phyloP scores from a whole-genome alignment of 2,113 vertebrate species.

The Phasianus colchicus region DNA sequence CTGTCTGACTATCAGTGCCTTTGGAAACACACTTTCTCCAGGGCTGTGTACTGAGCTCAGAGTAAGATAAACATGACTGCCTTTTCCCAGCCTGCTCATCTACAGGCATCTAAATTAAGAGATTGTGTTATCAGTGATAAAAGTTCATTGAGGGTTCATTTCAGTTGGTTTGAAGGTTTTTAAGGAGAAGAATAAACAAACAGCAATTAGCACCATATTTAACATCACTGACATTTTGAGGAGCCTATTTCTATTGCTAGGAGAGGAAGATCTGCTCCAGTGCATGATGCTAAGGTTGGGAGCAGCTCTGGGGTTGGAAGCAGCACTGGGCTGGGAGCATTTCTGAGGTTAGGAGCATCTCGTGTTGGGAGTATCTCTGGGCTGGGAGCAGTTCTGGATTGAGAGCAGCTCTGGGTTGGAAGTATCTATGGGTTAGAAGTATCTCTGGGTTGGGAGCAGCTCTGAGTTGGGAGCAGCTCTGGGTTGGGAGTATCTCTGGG shows the following conservation, averaged over 20 bases:
- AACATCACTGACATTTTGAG: conserved; percentile 5
- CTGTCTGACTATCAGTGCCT: conserved; percentile 18
- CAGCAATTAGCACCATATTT: conserved; percentile 47
- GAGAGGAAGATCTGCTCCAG: neutral
- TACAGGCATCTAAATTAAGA: conserved; percentile 51
- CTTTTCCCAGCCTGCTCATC: conserved; percentile 52
- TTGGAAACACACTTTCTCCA: conserved; percentile 23
- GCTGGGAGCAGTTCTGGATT: neutral
- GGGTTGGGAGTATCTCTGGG: no score
- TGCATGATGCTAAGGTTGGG: neutral
- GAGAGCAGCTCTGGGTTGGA: no score
- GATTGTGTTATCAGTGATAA: conserved; percentile 47
- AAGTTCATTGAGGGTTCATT: conserved; percentile 16
- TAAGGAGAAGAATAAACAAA: conserved; percentile 54
- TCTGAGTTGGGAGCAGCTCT: no score
- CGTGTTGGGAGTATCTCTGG: neutral
- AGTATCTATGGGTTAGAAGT: no score
- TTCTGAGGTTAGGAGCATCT: neutral
- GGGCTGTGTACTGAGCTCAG: conserved; percentile 15
- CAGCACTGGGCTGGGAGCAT: neutral
- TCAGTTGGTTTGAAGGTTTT: conserved; percentile 33
- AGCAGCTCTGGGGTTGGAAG: no score
- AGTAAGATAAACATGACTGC: conserved; percentile 7
- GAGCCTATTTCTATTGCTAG: neutral
- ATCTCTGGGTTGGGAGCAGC: no score